Conservation (phyloP, 2,113 vertebrate genomes). For the Rhynchopsitta pachyrhyncha region DNA sequence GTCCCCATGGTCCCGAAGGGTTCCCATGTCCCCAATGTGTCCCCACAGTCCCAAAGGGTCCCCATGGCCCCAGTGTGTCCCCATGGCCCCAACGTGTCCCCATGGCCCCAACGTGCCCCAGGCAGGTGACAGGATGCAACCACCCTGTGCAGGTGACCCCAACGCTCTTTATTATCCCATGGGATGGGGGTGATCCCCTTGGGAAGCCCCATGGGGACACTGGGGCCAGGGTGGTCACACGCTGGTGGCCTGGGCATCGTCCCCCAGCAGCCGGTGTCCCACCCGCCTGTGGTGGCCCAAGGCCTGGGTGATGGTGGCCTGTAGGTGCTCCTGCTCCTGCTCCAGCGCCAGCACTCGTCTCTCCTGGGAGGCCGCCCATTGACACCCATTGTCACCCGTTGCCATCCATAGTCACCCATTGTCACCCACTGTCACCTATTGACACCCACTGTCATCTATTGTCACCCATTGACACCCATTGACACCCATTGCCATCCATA, state of each 20-base stretch:
- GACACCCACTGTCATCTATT: background rate
- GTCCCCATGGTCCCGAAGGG: background rate
- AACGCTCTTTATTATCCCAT: background rate
- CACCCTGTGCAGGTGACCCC: background rate
- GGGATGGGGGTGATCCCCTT: background rate
- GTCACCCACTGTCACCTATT: background rate
- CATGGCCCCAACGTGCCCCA: background rate
- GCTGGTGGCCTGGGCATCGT: background rate
- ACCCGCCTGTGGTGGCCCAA: background rate
- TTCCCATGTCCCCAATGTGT: too few relatives aligned
- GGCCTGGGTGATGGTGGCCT: background rate
- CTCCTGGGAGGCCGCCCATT: conserved; percentile 19
- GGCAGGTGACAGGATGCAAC: rapidly evolving
- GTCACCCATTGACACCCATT: rapidly evolving
- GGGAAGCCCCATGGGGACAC: rapidly evolving
- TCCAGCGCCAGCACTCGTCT: conserved; percentile 46
- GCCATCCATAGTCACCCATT: background rate
- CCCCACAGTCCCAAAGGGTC: too few relatives aligned
- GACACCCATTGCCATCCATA: rapidly evolving
- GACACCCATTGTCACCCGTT: background rate
- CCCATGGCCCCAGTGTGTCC: too few relatives aligned
- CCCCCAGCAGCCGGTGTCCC: background rate
- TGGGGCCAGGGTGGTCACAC: background rate
- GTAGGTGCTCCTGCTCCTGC: conserved; percentile 35
- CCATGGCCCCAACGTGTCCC: too few relatives aligned